Base-by-base conservation (phyloP, 92 coral and sea anemone species). In the Phenganax stokvisi region DNA sequence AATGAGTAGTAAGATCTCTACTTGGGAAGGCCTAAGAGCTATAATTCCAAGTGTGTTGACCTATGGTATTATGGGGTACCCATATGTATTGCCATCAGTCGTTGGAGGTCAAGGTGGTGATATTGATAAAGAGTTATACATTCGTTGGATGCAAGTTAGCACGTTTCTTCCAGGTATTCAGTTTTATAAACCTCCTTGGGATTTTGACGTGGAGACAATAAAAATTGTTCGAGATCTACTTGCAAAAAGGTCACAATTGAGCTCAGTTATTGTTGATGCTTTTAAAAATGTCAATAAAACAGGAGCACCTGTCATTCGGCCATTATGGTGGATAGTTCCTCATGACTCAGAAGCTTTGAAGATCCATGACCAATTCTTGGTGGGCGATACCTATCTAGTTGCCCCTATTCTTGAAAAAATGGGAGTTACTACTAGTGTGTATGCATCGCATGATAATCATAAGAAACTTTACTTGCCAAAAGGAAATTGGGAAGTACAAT, bases 251-350 rank as follows among this genome's bases (percentile, higher is more conserved):
- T 51, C 74, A 56, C 63, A 52, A 9, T 86, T 92, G 57, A 81
- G 89, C 60, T 76, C 84, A 44, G 72, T 74, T 30, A 75, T 92
- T 6, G 56, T 92, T 56, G 81, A 85, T 30, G 77, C 85, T 68
- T 92, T 92, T 56, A 82, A 73, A 52, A 84, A 86, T 69, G 91
- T 86, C n/a, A 86, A 82, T 12, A 68, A 77, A 83, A 83, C 87
- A 57, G 89, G 90, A 10, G 89, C 87, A 9, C 91, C 93, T 67
- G 81, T 92, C 44, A 83, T 92, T 31, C 81, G 92, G 9, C 97
- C 97, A 3, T 57, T 92, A 37, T 92, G 97, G 97, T 92, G 97
- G 97, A 59, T 90, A 27, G 93, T 91, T 28, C 93, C 97, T 8
- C 67, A 31, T 12, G 93, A 92, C 53, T 61, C 81, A 27, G 84